Conservation (phyloP, 2,888 invertebrate species). For the Adelognathus sp. region DNA sequence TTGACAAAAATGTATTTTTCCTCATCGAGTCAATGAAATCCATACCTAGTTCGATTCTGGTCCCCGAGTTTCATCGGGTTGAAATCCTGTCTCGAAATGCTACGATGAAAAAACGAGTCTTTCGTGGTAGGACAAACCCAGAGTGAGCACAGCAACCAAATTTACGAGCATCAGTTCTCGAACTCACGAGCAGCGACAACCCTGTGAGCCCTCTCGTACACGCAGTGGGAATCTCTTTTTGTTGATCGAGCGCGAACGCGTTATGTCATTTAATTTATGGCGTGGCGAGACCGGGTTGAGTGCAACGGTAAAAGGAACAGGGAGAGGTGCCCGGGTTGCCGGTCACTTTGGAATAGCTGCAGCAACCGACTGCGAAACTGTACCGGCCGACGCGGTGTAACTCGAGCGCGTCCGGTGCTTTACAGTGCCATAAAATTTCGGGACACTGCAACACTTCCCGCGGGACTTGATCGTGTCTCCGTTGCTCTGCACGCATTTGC, state of each 20-base stretch:
- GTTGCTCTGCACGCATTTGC: background rate
- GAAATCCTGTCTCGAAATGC: background rate
- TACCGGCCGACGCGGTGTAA: conserved; percentile 20
- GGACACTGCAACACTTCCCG: conserved; percentile 51
- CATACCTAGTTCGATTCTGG: background rate
- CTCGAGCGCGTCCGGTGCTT: conserved; percentile 45
- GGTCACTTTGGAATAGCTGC: conserved; percentile 8
- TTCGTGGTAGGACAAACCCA: conserved; percentile 24
- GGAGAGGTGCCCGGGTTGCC: conserved; percentile 1
- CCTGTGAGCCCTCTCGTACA: background rate
- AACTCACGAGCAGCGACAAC: conserved; percentile 1
- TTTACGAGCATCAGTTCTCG: conserved; percentile 32
- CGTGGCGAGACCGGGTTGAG: conserved; percentile 29
- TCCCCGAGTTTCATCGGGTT: background rate
- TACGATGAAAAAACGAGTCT: background rate
- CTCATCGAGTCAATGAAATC: background rate
- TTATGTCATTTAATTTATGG: conserved; percentile 61
- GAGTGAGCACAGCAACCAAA: conserved; percentile 21
- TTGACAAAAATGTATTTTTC: background rate
- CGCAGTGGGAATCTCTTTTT: conserved; percentile 35
- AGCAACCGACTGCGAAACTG: conserved; percentile 6
- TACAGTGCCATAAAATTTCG: conserved; percentile 61
- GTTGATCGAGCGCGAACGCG: conserved; percentile 53
- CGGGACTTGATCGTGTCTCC: conserved; percentile 21
- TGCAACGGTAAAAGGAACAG: conserved; percentile 26